Conservation (phyloP, 2,113 vertebrate genomes). For the Pelobates fuscus region DNA sequence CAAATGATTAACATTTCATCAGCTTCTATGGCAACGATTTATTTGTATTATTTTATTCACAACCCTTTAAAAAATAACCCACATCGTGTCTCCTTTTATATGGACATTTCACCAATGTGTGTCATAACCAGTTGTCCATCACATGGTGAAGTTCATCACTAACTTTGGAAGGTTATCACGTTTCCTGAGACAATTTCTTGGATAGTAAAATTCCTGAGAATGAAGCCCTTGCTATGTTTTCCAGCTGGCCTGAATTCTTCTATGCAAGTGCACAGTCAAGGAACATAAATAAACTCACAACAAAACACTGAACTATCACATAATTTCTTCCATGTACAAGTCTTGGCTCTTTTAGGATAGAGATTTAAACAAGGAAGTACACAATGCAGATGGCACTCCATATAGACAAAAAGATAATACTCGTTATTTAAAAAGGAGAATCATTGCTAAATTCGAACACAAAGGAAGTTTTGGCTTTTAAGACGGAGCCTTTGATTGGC, state of each 20-base stretch:
- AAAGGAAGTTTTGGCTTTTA: not conserved
- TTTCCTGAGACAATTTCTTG: no score
- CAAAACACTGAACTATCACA: not conserved
- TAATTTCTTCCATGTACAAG: not conserved
- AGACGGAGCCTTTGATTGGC: not conserved
- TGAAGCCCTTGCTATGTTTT: no score
- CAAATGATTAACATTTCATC: no score
- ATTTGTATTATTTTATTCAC: no score
- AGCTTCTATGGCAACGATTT: no score
- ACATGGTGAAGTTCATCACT: no score
- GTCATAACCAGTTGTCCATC: no score
- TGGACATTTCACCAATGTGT: no score
- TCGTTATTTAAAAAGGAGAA: not conserved
- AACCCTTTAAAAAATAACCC: no score
- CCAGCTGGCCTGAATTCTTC: not conserved
- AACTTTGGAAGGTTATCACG: no score
- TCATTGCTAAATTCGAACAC: not conserved
- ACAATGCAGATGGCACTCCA: not conserved
- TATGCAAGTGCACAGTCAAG: not conserved
- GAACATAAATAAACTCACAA: not conserved
- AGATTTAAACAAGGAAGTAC: not conserved
- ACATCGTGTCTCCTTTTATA: no score
- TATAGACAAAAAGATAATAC: not conserved
- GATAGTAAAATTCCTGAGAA: no score
- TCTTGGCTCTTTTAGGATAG: not conserved